phyloP scores from a whole-genome alignment of 2,113 vertebrate species.

The Ophiodon elongatus region DNA sequence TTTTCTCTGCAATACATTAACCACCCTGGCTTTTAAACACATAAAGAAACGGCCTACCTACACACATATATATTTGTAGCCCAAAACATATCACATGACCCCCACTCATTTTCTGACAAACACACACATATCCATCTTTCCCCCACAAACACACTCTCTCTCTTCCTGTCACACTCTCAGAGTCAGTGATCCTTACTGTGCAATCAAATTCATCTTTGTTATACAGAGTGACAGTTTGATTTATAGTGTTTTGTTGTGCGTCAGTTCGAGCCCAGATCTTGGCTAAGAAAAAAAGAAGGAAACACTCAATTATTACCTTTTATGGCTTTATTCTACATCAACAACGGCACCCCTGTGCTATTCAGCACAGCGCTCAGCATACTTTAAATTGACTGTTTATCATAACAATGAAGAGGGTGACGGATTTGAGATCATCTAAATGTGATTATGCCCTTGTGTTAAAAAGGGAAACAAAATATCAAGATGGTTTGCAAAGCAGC shows the following conservation, averaged over 20 bases:
- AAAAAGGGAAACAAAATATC: slow-evolving; percentile 2
- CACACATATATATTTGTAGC: neutral
- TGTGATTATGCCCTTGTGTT: slow-evolving; percentile 26
- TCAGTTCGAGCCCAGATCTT: slow-evolving; percentile 41
- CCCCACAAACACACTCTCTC: neutral
- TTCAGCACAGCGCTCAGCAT: slow-evolving; percentile 30
- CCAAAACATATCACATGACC: slow-evolving; percentile 11
- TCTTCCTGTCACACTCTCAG: slow-evolving; percentile 40
- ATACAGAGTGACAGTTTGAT: slow-evolving; percentile 74
- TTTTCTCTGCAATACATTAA: neutral
- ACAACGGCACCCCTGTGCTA: slow-evolving; percentile 28
- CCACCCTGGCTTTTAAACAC: neutral
- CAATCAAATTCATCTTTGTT: slow-evolving; percentile 73
- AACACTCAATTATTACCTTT: slow-evolving; percentile 35
- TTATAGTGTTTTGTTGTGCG: slow-evolving; percentile 55
- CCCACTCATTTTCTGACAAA: neutral
- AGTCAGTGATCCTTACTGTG: slow-evolving; percentile 72
- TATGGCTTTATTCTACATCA: slow-evolving; percentile 47
- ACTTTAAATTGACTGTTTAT: slow-evolving; percentile 45
- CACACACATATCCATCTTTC: slow-evolving; percentile 29
- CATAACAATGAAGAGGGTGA: slow-evolving; percentile 39
- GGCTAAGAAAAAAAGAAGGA: slow-evolving; percentile 16
- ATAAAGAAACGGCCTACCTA: neutral
- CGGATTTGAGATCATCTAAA: slow-evolving; percentile 31
- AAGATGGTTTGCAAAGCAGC: neutral